These are phyloP conservation scores for Aspidiotus destructor DNA, from an alignment of 2,888 invertebrate species.

Conservation along the genomic window DNA sequence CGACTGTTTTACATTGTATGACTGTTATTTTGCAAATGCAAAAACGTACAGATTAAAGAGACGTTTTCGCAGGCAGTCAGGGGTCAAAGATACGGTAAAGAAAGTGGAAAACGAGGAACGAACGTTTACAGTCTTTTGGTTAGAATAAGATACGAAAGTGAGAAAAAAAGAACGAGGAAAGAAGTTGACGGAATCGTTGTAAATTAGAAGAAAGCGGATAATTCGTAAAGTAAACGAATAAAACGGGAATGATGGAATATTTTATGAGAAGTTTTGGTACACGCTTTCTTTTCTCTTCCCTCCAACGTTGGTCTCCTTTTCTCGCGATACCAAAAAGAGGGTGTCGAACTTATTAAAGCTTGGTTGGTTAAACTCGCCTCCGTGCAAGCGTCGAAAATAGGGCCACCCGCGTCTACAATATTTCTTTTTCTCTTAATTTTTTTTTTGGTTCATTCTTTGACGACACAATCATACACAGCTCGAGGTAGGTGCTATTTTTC, in stretches of 20 bases:
- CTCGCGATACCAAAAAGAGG: conserved; percentile 11
- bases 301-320: too few species aligned
- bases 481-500: too few species aligned
- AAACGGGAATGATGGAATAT: conserved; percentile 29
- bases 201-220: conserved; percentile 33
- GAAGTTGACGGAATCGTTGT: conserved; percentile 24
- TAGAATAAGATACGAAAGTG: not conserved
- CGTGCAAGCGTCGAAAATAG: conserved; percentile 13
- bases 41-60: conserved; percentile 6
- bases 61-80: conserved; percentile 7
- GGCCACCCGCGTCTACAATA: conserved; percentile 25
- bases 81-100: conserved; percentile 16
- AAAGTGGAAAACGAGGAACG: conserved; percentile 17
- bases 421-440: not conserved
- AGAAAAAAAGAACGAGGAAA: conserved; percentile 8
- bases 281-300: not conserved
- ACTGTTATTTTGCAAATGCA: conserved; percentile 15
- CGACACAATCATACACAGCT: too few species aligned
- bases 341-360: conserved; percentile 33
- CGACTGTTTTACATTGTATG: not conserved
- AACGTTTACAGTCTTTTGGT: too few species aligned
- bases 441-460: not conserved
- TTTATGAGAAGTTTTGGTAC: conserved; percentile 26
- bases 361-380: conserved; percentile 28
- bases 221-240: conserved; percentile 33